Conservation (phyloP, 2,797 vertebrate species). For the Oreonectes daqikongensis region DNA sequence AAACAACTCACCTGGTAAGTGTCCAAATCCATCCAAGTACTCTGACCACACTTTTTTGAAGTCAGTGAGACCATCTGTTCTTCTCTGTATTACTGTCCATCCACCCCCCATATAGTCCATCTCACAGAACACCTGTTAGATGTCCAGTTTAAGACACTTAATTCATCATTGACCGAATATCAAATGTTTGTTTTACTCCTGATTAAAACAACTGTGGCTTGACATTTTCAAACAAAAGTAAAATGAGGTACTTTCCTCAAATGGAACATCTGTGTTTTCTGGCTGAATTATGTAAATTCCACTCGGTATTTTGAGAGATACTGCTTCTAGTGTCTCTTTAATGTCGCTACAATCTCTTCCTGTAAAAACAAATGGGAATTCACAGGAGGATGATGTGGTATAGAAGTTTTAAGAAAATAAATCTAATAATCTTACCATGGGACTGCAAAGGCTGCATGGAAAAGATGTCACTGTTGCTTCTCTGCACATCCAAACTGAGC, state of each 20-base stretch:
- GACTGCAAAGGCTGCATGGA: constrained; percentile 85
- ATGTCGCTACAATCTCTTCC: constrained; percentile 91
- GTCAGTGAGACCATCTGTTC: constrained; percentile 81
- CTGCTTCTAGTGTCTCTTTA: constrained; percentile 82
- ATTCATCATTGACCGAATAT: not conserved
- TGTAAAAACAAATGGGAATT: constrained; percentile 59
- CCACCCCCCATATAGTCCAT: constrained; percentile 95
- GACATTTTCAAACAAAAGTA: constrained; percentile 3
- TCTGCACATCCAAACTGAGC: constrained; percentile 84
- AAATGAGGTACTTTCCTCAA: constrained; percentile 80
- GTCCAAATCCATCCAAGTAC: constrained; percentile 88
- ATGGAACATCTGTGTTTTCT: constrained; percentile 84
- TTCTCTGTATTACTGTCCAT: constrained; percentile 90
- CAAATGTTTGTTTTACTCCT: not conserved
- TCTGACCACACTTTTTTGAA: constrained; percentile 88
- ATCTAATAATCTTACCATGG: constrained; percentile 77
- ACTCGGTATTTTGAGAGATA: constrained; percentile 90
- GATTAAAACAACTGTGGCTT: constrained; percentile 2
- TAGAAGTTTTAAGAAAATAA: not conserved
- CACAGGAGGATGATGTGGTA: not conserved
- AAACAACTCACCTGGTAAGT: constrained; percentile 80
- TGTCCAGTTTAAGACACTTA: not conserved
- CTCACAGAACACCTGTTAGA: constrained; percentile 88
- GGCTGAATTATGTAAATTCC: constrained; percentile 91
- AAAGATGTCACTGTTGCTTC: constrained; percentile 84